Evolutionary conservation across 2,888 invertebrate species (phyloP), one percentile per base, ranked within the genome.

Genomic region (Acanthosoma haemorrhoidale): DNA sequence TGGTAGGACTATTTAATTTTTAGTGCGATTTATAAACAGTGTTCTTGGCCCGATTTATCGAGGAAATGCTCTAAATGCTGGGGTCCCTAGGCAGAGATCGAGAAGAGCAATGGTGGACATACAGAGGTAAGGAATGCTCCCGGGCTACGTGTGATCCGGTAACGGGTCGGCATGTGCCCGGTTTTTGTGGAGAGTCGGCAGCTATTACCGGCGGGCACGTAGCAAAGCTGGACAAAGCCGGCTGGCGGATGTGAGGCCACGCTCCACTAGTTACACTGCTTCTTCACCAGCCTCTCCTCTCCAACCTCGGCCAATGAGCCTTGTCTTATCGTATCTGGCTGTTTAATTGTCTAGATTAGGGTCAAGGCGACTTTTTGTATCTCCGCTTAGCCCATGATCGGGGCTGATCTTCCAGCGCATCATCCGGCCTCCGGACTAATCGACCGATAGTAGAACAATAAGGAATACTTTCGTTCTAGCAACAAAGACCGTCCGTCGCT

Each of bases 321-420:
- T n/a, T n/a, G n/a, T n/a, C 51, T 51, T 25, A 51, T 51, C 51
- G 29, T 25, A 51, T n/a, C 29, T 25, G 25, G 51, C 25, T 25
- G 51, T 51, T 51, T 51, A 51, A 51, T 51, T 51, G 51, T 51
- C 21, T 51, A 51, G 29, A 51, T 51, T 51, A 51, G 51, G 51
- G 51, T 51, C 51, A 51, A 51, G 51, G 51, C 25, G 51, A 51
- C 51, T 51, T 51, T 51, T 51, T 51, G 51, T n/a, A 13, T 25
- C 43, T 13, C 21, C 13, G 21, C 11, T 11, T n/a, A 51, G 25
- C 25, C 51, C 29, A n/a, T n/a, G n/a, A n/a, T n/a, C n/a, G n/a
- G n/a, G n/a, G n/a, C n/a, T n/a, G n/a, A n/a, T n/a, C n/a, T n/a
- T n/a, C n/a, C n/a, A n/a, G n/a, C n/a, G n/a, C n/a, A n/a, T n/a